Base-by-base conservation (phyloP, 2,113 vertebrate genomes). In the Lucifuga dentata region DNA sequence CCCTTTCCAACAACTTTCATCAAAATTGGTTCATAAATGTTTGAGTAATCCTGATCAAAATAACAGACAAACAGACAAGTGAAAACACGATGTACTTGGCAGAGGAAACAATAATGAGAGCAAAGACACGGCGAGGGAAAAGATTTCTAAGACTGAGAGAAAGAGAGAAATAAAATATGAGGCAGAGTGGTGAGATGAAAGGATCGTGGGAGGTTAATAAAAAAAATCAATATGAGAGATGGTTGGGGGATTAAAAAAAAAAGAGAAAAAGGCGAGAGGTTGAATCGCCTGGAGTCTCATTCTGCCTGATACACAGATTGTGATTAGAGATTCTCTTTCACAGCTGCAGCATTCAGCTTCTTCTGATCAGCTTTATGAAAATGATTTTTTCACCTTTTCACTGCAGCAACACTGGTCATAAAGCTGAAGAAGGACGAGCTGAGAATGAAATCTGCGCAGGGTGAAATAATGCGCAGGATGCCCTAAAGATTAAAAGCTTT, bases 161-260 rank as follows among this genome's bases (percentile, higher is more conserved):
- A 17, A 56, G 17, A 45, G 12, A 11, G 20, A 56, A 46, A 56
- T 50, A 20, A 68, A 69, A 48, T 41, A 62, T 1, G 38, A 20
- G 86, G 21, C 13, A 26, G 63, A 19, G 89, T 32, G 69, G 73
- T 66, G 91, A 75, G 90, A 91, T 39, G 52, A 68, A 60, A 35
- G 88, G 40, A 59, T 29, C 0, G 70, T 74, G 51, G 56, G 68
- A 61, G 77, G 66, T 61, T 78, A 73, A 78, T 84, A 67, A 53
- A 66, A 50, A 78, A 35, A 40, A 61, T 94, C 94, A 87, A 91
- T 94, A 92, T 84, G 91, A 84, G 57, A 63, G 77, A 39, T 21
- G 61, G 58, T 26, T 20, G 19, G 45, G 36, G 63, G 20, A 39
- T 8, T 12, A 17, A 51, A 43, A 35, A 7, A 24, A 50, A 20